phyloP scores from a whole-genome alignment of 1,140 invertebrate species.

The Galendromus occidentalis region DNA sequence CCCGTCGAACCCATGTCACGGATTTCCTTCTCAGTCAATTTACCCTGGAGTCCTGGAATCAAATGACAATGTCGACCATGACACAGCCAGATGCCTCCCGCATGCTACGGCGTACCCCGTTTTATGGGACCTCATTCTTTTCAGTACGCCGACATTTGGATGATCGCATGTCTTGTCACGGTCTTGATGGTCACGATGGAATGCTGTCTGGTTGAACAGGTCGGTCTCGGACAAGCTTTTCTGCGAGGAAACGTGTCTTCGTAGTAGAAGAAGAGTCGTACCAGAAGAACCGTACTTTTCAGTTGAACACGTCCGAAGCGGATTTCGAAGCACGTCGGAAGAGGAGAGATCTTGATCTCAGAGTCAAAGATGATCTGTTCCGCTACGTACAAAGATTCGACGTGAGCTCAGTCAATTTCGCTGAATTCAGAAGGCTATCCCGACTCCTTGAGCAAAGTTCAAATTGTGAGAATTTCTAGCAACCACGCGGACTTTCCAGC shows the following conservation, averaged over 20 bases:
- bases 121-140: not conserved
- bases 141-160: not conserved
- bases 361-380: not conserved
- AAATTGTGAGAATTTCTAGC: too few relatives aligned
- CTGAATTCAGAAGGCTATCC: too few relatives aligned
- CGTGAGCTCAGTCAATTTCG: not conserved
- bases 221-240: not conserved
- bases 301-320: not conserved
- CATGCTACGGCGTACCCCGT: too few relatives aligned
- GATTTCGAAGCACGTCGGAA: not conserved
- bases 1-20: not conserved
- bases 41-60: not conserved
- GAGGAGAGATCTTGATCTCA: not conserved
- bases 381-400: not conserved
- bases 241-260: too few relatives aligned
- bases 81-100: too few relatives aligned
- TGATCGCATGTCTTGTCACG: not conserved
- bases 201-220: conserved; percentile 2
- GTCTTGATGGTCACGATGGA: not conserved
- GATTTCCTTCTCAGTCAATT: not conserved
- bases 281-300: not conserved
- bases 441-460: too few relatives aligned
- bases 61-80: not conserved
- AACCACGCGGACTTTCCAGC: too few relatives aligned
- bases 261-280: too few relatives aligned